Percentiles rank a stretch among this genome's conserved stretches.
Evolutionary conservation across 2,113 vertebrate genomes (phyloP).

Genomic region (Barnardius zonarius): DNA sequence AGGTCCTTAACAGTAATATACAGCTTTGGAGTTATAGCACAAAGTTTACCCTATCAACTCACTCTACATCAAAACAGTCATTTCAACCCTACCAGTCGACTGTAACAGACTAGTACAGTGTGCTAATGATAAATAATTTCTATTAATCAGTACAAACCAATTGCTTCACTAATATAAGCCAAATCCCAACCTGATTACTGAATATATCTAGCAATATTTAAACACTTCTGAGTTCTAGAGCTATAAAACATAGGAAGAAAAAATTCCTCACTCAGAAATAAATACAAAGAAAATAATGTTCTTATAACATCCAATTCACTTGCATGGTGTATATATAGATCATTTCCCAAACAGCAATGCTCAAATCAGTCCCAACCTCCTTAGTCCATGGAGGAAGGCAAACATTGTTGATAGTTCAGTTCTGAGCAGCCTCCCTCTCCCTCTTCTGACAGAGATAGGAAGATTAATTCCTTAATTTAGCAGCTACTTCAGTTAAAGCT

Average conservation of each 20-base stretch:
- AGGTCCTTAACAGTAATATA: not conserved
- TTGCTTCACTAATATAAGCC: not conserved
- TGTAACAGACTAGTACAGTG: not conserved
- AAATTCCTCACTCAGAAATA: not conserved
- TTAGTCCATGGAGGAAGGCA: not conserved
- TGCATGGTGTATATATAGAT: not conserved
- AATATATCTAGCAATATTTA: not conserved
- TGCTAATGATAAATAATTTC: not conserved
- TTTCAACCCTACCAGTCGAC: not conserved
- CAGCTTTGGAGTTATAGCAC: not conserved
- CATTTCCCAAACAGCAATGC: not conserved
- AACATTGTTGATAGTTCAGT: not conserved
- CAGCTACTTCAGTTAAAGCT: not conserved
- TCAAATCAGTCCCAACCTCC: not conserved
- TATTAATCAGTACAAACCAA: not conserved
- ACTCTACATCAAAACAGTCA: not conserved
- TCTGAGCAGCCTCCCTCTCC: not conserved
- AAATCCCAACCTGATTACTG: not conserved
- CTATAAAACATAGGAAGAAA: not conserved
- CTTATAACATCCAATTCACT: not conserved
- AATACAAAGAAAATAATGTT: not conserved
- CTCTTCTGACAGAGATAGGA: not conserved
- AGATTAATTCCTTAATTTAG: not conserved
- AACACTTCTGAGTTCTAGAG: not conserved
- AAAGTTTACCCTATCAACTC: not conserved